A percentile compares a stretch with the other conserved stretches of the same genome.
Conservation (phyloP, 2,113 vertebrate species). For the Cynopterus brachyotis region DNA sequence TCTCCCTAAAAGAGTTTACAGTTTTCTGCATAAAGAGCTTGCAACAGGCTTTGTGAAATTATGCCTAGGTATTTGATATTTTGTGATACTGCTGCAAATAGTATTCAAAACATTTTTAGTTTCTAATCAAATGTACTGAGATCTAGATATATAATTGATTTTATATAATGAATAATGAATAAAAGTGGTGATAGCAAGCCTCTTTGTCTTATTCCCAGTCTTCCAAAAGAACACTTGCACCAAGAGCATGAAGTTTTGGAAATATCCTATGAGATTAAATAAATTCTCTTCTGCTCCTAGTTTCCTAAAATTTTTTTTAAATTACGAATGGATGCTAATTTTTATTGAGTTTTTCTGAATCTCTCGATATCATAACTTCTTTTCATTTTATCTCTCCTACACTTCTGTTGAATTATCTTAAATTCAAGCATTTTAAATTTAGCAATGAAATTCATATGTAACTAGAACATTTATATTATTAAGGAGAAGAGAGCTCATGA, state of each 20-base stretch:
- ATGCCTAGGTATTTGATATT: not conserved
- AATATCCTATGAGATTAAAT: not conserved
- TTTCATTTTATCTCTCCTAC: not conserved
- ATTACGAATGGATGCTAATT: not conserved
- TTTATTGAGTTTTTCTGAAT: not conserved
- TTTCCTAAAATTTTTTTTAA: not conserved
- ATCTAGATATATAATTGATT: not conserved
- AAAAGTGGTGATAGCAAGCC: not conserved
- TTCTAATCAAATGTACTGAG: not conserved
- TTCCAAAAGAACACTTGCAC: not conserved
- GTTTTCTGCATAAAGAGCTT: not conserved
- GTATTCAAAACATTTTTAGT: not conserved
- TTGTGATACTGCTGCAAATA: not conserved
- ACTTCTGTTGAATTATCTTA: not conserved
- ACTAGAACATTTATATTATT: not conserved
- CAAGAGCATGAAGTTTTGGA: not conserved
- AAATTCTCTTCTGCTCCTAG: not conserved
- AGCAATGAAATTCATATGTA: not conserved
- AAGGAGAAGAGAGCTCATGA: not conserved
- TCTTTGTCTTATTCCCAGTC: not conserved
- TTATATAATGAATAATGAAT: not conserved
- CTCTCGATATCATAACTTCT: not conserved
- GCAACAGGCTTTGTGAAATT: not conserved
- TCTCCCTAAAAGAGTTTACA: not conserved
- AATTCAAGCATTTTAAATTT: slow-evolving; percentile 26